Evolutionary conservation across 2,797 vertebrate species (phyloP).

Genomic region (Chaetodon trifasciatus): DNA sequence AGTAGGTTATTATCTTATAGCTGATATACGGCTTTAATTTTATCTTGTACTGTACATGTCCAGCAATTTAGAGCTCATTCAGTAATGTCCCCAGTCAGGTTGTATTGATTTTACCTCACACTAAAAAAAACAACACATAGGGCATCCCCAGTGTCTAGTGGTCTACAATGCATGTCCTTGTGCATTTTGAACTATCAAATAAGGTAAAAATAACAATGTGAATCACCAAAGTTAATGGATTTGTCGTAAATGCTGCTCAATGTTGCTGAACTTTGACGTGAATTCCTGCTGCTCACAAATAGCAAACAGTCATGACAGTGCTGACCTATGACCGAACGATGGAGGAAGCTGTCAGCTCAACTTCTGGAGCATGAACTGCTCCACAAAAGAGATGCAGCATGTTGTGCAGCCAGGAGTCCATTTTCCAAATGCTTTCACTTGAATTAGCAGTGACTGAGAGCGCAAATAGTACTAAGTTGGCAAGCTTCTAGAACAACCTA

Average conservation of each 20-base stretch:
- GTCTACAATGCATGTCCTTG: background rate
- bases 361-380: background rate
- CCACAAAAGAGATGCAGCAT: background rate
- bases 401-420: no score
- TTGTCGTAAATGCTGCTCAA: no score
- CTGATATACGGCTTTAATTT: conserved; percentile 58
- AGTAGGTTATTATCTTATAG: conserved; percentile 45
- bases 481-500: background rate
- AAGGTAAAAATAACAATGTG: background rate
- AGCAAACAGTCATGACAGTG: background rate
- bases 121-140: conserved; percentile 3
- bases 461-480: background rate
- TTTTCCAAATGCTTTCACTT: background rate
- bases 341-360: background rate
- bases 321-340: background rate
- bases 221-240: background rate
- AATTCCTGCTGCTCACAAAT: background rate
- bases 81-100: background rate
- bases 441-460: background rate
- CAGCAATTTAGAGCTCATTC: conserved; percentile 10
- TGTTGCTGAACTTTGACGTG: background rate
- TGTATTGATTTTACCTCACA: conserved; percentile 10
- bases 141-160: background rate
- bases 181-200: background rate
- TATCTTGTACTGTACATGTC: conserved; percentile 1